phyloP scores from a whole-genome alignment of 2,113 vertebrate species.

The Perca flavescens region DNA sequence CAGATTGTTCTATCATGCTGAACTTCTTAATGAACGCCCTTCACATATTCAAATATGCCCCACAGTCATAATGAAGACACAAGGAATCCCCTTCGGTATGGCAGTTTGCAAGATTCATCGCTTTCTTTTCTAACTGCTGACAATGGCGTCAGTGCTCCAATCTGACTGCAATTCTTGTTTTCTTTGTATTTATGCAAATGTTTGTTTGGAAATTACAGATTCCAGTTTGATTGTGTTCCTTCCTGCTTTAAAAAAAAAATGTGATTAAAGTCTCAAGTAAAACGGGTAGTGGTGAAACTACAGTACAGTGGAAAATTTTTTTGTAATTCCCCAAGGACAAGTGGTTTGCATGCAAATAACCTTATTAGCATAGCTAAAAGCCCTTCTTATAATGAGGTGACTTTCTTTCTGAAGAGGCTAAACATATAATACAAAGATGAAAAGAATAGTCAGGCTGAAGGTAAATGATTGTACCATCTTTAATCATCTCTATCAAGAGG shows the following conservation, averaged over 20 bases:
- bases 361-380: conserved; percentile 85
- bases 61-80: conserved; percentile 76
- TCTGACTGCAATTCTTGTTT: conserved; percentile 75
- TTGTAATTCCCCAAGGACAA: conserved; percentile 75
- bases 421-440: conserved; percentile 63
- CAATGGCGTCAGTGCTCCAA: conserved; percentile 67
- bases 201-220: conserved; percentile 81
- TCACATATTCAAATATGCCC: conserved; percentile 78
- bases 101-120: conserved; percentile 66
- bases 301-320: conserved; percentile 68
- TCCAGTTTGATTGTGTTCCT: conserved; percentile 79
- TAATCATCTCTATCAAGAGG: conserved; percentile 48
- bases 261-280: conserved; percentile 79
- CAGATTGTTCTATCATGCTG: conserved; percentile 62
- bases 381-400: conserved; percentile 80
- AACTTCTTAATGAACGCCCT: conserved; percentile 79
- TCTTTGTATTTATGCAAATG: conserved; percentile 85
- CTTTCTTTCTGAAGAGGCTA: conserved; percentile 47
- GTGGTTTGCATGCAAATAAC: conserved; percentile 83
- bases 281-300: conserved; percentile 75
- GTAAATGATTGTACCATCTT: conserved; percentile 46
- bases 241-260: conserved; percentile 82
- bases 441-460: conserved; percentile 50
- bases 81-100: conserved; percentile 71
- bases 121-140: conserved; percentile 57